Evolutionary conservation across 2,888 invertebrate genomes (phyloP), one percentile per base, ranked within the genome.

Genomic region (Myathropa florea): DNA sequence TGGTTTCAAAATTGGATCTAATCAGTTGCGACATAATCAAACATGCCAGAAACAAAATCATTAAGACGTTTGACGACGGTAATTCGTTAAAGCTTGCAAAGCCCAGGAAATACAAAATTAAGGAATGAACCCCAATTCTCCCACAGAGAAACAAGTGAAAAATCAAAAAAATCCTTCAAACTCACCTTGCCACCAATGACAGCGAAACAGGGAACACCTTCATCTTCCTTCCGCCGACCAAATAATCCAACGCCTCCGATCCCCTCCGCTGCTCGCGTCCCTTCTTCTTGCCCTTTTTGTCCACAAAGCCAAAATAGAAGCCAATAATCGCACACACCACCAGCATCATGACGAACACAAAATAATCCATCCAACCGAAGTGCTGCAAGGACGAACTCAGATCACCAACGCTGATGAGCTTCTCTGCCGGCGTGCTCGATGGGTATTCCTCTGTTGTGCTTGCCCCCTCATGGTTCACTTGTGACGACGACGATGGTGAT

Each of bases 141-240:
- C n/a, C n/a, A n/a, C n/a, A 57, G 4, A 57, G 14, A 23, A 0
- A 21, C 7, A 12, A 10, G 21, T 12, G 23, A 55, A 68, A 55
- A 55, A 39, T 53, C 1, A 7, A 18, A 71, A 64, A 70, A 64
- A 26, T 21, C n/a, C 6, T 14, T 72, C 46, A 36, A 28, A 72
- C 90, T 92, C 91, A 96, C 96, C 96, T 97, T 71, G 97, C 97
- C 82, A 97, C 95, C 36, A 98, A 94, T 0, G 97, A 97, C 94
- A 97, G 94, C 33, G 97, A 94, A 72, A 97, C 96, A 3, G 97
- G 97, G 90, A 97, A 94, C 21, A 96, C 95, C 90, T 95, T 94
- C 97, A 97, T 97, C 90, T 95, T 95, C 89, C 97, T 94, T 75
- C 96, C 96, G 24, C 97, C 97, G 76, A 97, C 95, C 68, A 97